Evolutionary conservation across 2,797 vertebrate species (phyloP).

Genomic region (Rousettus madagascariensis): DNA sequence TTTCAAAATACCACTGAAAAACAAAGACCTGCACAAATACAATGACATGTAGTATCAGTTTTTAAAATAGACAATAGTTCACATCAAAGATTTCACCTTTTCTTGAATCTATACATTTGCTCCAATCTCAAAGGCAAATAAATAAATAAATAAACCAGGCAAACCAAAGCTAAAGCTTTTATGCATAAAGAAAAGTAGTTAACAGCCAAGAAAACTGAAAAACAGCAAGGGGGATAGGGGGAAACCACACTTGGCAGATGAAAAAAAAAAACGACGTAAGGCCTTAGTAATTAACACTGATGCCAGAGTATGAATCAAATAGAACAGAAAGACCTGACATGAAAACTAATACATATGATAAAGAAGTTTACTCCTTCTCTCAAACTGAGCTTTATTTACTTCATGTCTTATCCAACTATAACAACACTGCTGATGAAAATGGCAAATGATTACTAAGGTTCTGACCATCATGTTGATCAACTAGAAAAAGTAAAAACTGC

Average conservation of each 20-base stretch:
- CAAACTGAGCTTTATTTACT: slow-evolving; percentile 19
- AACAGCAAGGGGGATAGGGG: not conserved
- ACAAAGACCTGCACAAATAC: not conserved
- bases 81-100: not conserved
- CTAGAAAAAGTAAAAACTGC: not conserved
- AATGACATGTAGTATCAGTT: not conserved
- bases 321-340: not conserved
- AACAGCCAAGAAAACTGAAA: not conserved
- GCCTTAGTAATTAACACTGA: not conserved
- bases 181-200: not conserved
- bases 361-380: not conserved
- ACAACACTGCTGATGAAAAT: not conserved
- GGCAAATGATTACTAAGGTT: not conserved
- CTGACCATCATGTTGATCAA: not conserved
- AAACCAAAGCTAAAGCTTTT: not conserved
- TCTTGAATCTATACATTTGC: not conserved
- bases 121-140: not conserved
- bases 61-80: slow-evolving; percentile 2
- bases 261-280: not conserved
- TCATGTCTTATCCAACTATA: not conserved
- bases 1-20: slow-evolving; percentile 11
- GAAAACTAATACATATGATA: not conserved
- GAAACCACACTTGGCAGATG: not conserved
- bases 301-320: not conserved
- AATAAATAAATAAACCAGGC: not conserved